Evolutionary conservation across 2,113 vertebrate species (phyloP).

Genomic region (Dromiciops gliroides): DNA sequence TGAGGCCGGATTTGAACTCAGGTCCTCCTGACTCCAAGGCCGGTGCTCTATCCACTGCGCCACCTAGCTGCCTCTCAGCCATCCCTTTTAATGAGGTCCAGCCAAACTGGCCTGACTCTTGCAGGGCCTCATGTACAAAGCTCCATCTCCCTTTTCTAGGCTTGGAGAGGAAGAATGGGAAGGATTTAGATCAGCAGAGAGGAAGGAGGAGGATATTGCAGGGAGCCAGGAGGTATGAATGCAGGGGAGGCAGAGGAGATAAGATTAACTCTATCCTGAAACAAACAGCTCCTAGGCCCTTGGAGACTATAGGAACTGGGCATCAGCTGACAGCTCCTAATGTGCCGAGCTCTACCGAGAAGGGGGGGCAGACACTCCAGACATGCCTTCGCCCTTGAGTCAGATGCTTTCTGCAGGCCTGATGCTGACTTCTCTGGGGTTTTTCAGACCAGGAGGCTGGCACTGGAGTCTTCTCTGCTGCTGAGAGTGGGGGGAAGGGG

Average conservation of each 20-base stretch:
- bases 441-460: neutral
- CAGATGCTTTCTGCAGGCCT: neutral
- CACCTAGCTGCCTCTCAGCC: no score
- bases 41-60: no score
- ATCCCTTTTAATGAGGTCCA: neutral
- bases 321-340: neutral
- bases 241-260: neutral
- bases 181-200: neutral
- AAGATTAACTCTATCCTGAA: neutral
- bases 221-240: neutral
- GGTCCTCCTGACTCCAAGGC: no score
- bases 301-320: neutral
- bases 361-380: neutral
- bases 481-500: neutral
- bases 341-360: neutral
- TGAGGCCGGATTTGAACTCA: no score
- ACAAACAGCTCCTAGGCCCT: neutral
- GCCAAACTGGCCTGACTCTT: neutral
- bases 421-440: neutral
- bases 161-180: neutral
- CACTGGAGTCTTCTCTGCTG: accelerated
- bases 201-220: neutral
- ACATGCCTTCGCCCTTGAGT: neutral
- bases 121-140: no score
- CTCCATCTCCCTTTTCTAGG: no score